Evolutionary conservation across 1,140 invertebrate species (phyloP).

Genomic region (Andrena cerasifolii): DNA sequence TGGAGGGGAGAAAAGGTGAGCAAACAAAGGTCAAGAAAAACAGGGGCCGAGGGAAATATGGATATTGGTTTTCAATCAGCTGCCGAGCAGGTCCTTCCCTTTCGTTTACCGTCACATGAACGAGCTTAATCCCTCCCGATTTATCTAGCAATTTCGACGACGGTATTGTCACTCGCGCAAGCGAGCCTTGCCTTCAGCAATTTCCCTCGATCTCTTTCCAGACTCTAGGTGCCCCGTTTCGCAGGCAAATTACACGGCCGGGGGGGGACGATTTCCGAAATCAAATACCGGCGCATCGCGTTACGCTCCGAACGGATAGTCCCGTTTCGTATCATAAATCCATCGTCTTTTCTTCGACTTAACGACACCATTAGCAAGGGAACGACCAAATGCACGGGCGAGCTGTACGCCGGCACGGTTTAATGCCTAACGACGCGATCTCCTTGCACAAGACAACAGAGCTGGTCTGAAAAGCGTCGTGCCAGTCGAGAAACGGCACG

Average conservation of each 20-base stretch:
- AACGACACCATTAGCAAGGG: conserved; percentile 43
- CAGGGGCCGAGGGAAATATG: conserved; percentile 5
- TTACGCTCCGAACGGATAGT: not conserved
- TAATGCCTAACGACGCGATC: conserved; percentile 47
- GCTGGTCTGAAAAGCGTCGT: conserved; percentile 42
- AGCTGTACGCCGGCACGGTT: conserved; percentile 11
- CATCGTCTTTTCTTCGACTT: conserved; percentile 23
- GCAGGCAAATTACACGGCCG: not conserved
- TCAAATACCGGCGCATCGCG: not conserved
- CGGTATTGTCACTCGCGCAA: not conserved
- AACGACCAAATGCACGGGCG: conserved; percentile 38
- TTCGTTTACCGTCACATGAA: conserved; percentile 38
- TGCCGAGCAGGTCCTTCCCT: conserved; percentile 16
- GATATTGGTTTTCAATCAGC: conserved; percentile 57
- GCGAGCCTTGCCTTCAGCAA: not conserved
- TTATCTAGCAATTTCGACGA: not conserved
- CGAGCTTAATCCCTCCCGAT: conserved; percentile 33
- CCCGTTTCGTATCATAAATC: conserved; percentile 8
- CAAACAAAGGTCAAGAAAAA: conserved; percentile 47
- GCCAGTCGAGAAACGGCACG: conserved; percentile 62
- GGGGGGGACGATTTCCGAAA: not conserved
- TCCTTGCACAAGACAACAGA: conserved; percentile 49
- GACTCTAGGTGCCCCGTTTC: not conserved
- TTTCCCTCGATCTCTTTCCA: not conserved
- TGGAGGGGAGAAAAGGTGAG: not conserved